phyloP scores from a whole-genome alignment of 64 coral and sea anemone genomes.

The Pachyseris speciosa region DNA sequence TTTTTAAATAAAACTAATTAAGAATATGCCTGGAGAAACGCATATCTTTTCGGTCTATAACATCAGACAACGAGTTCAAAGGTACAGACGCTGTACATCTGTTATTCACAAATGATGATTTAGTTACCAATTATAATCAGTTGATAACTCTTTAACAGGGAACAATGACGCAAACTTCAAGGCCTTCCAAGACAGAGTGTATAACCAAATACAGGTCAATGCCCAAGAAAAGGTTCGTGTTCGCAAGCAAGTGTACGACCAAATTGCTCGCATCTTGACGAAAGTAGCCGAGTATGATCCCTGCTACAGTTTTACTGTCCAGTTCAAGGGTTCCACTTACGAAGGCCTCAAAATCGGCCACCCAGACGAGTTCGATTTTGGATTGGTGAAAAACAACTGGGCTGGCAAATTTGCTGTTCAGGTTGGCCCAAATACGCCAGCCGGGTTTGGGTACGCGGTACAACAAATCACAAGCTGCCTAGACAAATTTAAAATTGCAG shows the following conservation, averaged over 20 bases:
- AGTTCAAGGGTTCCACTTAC: constrained; percentile 32
- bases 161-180: neutral
- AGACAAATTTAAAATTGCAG: neutral
- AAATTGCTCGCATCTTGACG: neutral
- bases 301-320: constrained; percentile 2
- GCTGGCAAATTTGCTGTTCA: neutral
- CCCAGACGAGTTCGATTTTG: constrained; percentile 54
- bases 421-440: neutral
- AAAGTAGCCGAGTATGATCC: constrained; percentile 19
- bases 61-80: too few relatives aligned
- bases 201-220: neutral
- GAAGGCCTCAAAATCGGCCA: constrained; percentile 37
- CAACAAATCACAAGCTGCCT: neutral
- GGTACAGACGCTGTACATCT: too few relatives aligned
- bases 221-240: neutral
- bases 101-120: too few relatives aligned
- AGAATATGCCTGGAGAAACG: too few relatives aligned
- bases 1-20: too few relatives aligned
- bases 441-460: constrained; percentile 24
- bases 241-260: neutral
- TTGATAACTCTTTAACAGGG: neutral
- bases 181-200: neutral
- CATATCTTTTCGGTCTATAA: too few relatives aligned
- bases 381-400: constrained; percentile 26
- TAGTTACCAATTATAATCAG: too few relatives aligned